Percentiles rank a stretch among this genome's conserved stretches.
phyloP scores from a whole-genome alignment of 1,140 invertebrate genomes.

The Latrodectus geometricus region DNA sequence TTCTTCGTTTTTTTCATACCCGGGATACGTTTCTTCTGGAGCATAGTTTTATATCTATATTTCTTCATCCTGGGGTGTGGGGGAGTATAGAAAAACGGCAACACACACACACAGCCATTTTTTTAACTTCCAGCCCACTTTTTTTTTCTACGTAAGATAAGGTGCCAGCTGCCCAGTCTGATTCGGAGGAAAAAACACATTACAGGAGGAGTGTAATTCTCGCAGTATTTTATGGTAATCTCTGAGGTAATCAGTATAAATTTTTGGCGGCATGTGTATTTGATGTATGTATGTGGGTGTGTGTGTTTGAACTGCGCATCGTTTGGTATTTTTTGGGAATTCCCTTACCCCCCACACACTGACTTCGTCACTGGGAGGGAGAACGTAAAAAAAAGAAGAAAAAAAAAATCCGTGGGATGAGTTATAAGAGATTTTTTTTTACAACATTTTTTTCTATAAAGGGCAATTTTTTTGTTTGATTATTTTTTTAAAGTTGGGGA shows the following conservation, averaged over 20 bases:
- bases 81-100: background rate
- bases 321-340: constrained; percentile 52
- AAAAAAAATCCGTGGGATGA: constrained; percentile 22
- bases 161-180: constrained; percentile 53
- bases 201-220: constrained; percentile 58
- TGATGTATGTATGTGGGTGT: constrained; percentile 53
- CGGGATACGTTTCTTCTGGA: constrained; percentile 3
- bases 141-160: constrained; percentile 51
- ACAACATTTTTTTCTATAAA: background rate
- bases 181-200: constrained; percentile 60
- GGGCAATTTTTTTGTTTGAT: constrained; percentile 35
- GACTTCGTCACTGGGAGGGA: background rate
- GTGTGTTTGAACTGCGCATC: constrained; percentile 51
- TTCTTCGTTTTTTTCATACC: background rate
- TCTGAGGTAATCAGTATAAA: constrained; percentile 59
- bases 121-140: constrained; percentile 14
- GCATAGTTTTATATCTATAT: constrained; percentile 15
- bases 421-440: constrained; percentile 49
- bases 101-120: background rate
- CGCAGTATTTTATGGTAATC: constrained; percentile 61
- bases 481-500: background rate
- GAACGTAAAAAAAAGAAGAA: background rate
- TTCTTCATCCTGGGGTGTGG: constrained; percentile 27
- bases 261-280: constrained; percentile 61
- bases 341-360: constrained; percentile 20